Evolutionary conservation across 2,888 invertebrate genomes (phyloP).

Genomic region (Gymnoscelis rufifasciata): DNA sequence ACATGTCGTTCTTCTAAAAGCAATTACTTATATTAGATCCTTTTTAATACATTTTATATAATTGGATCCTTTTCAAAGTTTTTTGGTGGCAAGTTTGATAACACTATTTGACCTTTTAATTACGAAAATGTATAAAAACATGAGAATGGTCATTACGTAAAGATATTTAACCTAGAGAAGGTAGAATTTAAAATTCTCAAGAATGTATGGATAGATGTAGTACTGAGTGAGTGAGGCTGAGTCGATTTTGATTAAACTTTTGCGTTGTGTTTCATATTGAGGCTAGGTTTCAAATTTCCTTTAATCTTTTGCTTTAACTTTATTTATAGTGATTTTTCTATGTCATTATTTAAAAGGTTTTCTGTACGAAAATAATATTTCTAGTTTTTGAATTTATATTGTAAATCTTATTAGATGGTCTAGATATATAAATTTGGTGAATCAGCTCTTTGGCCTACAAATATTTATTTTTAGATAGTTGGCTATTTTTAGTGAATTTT

Average conservation of each 20-base stretch:
- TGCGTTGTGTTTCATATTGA: slow-evolving; percentile 25
- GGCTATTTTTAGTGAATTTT: background rate
- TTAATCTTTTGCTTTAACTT: background rate
- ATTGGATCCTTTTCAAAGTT: no score
- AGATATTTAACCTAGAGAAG: slow-evolving; percentile 4
- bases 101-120: no score
- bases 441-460: no score
- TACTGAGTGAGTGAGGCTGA: slow-evolving; percentile 24
- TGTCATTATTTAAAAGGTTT: background rate
- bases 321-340: background rate
- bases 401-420: no score
- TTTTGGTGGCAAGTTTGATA: no score
- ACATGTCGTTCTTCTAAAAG: no score
- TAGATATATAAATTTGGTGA: no score
- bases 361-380: background rate
- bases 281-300: slow-evolving; percentile 15
- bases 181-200: slow-evolving; percentile 51
- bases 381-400: background rate
- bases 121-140: background rate
- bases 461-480: background rate
- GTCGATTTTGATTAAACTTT: slow-evolving; percentile 22
- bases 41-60: no score
- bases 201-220: slow-evolving; percentile 46
- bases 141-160: background rate
- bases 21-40: no score